Percentiles rank a stretch among this genome's conserved stretches.
Evolutionary conservation across 2,113 vertebrate species (phyloP).

Genomic region (Aptenodytes forsteri): DNA sequence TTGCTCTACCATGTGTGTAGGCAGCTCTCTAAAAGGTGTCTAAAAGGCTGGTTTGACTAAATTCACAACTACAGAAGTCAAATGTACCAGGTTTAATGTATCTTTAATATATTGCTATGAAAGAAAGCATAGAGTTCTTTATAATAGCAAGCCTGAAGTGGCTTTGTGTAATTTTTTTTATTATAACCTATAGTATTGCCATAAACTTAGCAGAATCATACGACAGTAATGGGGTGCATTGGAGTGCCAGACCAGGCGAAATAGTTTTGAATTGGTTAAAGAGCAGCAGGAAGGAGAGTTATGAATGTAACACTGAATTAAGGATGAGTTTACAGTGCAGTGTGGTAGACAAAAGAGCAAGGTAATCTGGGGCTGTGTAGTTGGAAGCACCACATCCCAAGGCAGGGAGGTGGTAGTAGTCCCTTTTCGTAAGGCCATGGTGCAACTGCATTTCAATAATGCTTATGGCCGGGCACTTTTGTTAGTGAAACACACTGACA

Average conservation of each 20-base stretch:
- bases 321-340: neutral
- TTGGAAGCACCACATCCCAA: neutral
- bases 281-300: neutral
- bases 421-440: neutral
- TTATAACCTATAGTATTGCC: neutral
- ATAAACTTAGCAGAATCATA: neutral
- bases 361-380: neutral
- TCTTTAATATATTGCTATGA: neutral
- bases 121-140: neutral
- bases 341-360: neutral
- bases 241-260: neutral
- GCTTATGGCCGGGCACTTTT: neutral
- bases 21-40: neutral
- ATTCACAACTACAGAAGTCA: neutral
- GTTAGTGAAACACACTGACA: neutral
- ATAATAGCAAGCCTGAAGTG: neutral
- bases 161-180: neutral
- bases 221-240: neutral
- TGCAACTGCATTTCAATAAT: neutral
- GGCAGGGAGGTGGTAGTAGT: neutral
- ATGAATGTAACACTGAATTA: neutral
- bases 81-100: neutral
- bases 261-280: neutral
- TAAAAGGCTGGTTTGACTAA: neutral
- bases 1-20: neutral